Conservation (phyloP, 2,797 vertebrate species). For the Pseudomugil tenellus region DNA sequence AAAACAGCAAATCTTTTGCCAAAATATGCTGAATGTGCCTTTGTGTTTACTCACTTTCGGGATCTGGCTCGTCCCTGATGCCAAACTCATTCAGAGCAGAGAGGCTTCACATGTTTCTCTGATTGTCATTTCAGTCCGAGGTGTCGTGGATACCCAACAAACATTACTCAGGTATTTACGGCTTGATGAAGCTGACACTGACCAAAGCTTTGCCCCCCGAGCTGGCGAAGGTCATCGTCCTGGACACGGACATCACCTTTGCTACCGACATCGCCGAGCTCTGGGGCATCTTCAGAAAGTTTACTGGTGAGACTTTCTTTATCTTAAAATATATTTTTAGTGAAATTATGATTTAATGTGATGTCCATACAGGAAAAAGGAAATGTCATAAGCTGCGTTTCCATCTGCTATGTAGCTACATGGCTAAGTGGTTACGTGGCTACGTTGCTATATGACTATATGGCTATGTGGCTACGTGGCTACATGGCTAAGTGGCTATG, state of each 20-base stretch:
- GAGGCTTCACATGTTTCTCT: neutral
- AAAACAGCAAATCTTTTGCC: conserved; percentile 16
- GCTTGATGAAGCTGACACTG: conserved; percentile 95
- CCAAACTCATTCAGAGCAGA: neutral
- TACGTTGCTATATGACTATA: too few relatives aligned
- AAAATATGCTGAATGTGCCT: conserved; percentile 32
- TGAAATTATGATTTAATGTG: too few relatives aligned
- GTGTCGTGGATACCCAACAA: conserved; percentile 98
- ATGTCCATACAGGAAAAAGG: too few relatives aligned
- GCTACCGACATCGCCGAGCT: conserved; percentile 96
- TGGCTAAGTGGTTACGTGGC: too few relatives aligned
- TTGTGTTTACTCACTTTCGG: conserved; percentile 22
- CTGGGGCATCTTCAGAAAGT: conserved; percentile 94
- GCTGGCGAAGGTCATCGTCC: conserved; percentile 93
- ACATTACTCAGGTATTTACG: conserved; percentile 97
- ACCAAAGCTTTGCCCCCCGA: conserved; percentile 88
- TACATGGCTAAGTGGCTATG: too few relatives aligned
- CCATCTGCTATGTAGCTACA: too few relatives aligned
- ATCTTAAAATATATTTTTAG: too few relatives aligned
- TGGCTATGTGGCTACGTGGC: too few relatives aligned
- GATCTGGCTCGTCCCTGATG: neutral
- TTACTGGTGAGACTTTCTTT: conserved; percentile 84
- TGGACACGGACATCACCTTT: conserved; percentile 97
- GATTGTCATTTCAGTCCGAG: conserved; percentile 83
- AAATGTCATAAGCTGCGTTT: too few relatives aligned